These are phyloP conservation scores for Quiscalus mexicanus DNA, from an alignment of 2,113 vertebrate species.

Conservation along the genomic window DNA sequence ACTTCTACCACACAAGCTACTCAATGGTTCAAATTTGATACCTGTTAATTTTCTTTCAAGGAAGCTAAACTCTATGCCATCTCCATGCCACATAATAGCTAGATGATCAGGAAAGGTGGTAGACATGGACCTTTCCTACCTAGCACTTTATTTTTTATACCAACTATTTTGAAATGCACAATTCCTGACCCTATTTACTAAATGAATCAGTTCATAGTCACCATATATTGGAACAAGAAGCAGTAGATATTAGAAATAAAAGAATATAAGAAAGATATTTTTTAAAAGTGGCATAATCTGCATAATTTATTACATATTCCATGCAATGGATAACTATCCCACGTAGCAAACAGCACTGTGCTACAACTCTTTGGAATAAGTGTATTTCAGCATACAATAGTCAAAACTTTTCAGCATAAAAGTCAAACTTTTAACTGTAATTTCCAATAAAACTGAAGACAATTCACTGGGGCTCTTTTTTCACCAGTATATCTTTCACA, in stretches of 20 bases:
- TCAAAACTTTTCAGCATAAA: too few relatives aligned
- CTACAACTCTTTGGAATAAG: neutral
- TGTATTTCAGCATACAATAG: neutral
- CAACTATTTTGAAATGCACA: neutral
- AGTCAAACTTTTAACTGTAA: neutral
- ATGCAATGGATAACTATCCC: neutral
- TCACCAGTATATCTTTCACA: neutral
- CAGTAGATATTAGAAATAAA: neutral
- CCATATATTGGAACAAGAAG: neutral
- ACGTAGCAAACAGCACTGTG: neutral
- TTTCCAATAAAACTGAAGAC: constrained; percentile 20
- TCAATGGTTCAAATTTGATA: neutral
- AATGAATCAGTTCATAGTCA: neutral
- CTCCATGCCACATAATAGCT: neutral
- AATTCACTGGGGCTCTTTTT: constrained; percentile 2
- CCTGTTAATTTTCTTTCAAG: neutral
- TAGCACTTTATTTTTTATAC: neutral
- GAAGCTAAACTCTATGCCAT: neutral
- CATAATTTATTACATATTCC: neutral
- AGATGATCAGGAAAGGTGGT: neutral
- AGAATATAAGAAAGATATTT: neutral
- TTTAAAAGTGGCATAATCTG: neutral
- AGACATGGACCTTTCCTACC: neutral
- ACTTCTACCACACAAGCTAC: neutral
- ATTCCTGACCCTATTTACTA: neutral